These are phyloP conservation scores for Diglossa brunneiventris DNA, from an alignment of 2,113 vertebrate species.

Conservation along the genomic window DNA sequence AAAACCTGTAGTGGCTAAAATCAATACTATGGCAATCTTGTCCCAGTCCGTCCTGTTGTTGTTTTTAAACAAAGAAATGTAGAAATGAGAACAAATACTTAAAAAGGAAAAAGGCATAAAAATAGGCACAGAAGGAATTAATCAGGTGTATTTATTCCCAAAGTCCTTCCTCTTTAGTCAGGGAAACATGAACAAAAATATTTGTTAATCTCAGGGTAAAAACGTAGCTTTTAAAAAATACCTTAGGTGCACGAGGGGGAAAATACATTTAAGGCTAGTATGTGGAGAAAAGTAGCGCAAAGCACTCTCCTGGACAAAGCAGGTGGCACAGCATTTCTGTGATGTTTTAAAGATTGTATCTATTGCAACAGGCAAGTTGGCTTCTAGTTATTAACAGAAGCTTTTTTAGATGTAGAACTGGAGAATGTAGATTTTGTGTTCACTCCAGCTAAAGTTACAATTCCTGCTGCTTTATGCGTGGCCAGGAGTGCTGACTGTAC, in stretches of 20 bases:
- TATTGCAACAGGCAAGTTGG: neutral
- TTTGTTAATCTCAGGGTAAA: neutral
- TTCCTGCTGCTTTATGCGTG: neutral
- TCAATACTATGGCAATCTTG: neutral
- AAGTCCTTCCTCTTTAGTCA: neutral
- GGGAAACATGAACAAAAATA: neutral
- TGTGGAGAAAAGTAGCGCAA: neutral
- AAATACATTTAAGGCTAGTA: neutral
- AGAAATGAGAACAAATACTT: neutral
- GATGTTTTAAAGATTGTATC: neutral
- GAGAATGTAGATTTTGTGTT: neutral
- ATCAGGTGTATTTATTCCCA: neutral
- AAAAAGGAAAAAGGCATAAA: neutral
- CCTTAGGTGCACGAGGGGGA: rapidly evolving
- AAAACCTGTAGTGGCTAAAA: neutral
- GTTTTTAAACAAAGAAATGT: neutral
- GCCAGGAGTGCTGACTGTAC: neutral
- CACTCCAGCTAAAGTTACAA: neutral
- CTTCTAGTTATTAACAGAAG: neutral
- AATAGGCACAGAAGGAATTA: neutral
- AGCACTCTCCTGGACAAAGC: neutral
- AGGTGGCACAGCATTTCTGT: neutral
- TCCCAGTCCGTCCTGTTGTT: neutral
- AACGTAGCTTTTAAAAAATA: neutral
- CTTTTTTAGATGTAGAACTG: neutral